Evolutionary conservation across 2,113 vertebrate species (phyloP).

Genomic region (Tylochromis polylepis): DNA sequence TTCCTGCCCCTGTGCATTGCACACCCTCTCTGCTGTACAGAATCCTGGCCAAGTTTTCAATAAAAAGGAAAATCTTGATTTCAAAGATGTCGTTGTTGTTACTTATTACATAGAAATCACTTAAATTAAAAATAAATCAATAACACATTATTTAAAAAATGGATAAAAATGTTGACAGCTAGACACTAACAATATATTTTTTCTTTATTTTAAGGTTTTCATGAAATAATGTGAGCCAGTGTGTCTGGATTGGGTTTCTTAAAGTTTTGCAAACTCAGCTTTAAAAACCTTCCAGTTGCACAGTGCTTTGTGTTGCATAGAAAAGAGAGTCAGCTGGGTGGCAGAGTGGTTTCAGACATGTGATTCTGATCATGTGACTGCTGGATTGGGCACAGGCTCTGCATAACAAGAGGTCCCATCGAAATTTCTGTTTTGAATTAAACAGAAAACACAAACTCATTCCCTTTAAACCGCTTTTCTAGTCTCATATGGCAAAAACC

Average conservation of each 20-base stretch:
- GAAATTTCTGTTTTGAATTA: background rate
- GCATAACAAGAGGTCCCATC: background rate
- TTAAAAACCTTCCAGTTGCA: background rate
- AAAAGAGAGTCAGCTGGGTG: background rate
- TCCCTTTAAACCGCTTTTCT: background rate
- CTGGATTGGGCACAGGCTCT: background rate
- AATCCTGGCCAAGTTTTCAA: conserved; percentile 77
- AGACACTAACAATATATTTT: background rate
- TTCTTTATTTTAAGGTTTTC: background rate
- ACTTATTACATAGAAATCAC: background rate
- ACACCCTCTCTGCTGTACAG: conserved; percentile 72
- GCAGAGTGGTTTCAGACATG: background rate
- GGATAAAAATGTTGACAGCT: background rate
- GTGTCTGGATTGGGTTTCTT: background rate
- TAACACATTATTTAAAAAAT: background rate
- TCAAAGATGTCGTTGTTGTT: conserved; percentile 41
- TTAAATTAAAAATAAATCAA: background rate
- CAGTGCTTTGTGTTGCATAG: background rate
- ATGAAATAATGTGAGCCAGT: background rate
- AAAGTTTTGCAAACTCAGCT: background rate
- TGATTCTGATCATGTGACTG: background rate
- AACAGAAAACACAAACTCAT: background rate
- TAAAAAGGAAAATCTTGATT: conserved; percentile 73
- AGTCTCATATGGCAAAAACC: accelerated
- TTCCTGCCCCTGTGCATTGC: conserved; percentile 59